Conservation (phyloP, 2,113 vertebrate species). For the Toxotes jaculatrix region DNA sequence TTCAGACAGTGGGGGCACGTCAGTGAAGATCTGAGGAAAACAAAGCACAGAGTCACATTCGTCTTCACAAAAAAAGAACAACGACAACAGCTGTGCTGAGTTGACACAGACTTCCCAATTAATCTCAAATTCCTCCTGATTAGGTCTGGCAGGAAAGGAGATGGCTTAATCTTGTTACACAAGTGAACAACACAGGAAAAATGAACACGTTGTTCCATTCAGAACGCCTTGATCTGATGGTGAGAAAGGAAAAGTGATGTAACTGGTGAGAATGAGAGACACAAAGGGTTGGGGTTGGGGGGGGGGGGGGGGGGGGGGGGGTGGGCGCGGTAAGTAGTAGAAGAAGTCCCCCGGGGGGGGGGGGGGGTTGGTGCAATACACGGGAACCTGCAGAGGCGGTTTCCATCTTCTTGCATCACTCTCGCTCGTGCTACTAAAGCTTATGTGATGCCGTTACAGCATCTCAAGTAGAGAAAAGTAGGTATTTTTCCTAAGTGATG, state of each 20-base stretch:
- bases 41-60: neutral
- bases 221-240: slow-evolving; percentile 57
- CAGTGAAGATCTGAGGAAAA: slow-evolving; percentile 89
- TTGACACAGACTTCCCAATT: slow-evolving; percentile 19
- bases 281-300: neutral
- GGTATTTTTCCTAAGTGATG: slow-evolving; percentile 4
- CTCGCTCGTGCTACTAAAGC: slow-evolving; percentile 27
- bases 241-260: slow-evolving; percentile 54
- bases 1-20: slow-evolving; percentile 96
- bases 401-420: slow-evolving; percentile 77
- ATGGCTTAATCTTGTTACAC: slow-evolving; percentile 42
- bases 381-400: slow-evolving; percentile 36
- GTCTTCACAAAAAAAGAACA: neutral
- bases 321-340: slow-evolving; percentile 12
- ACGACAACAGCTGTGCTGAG: neutral
- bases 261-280: slow-evolving; percentile 50
- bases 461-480: neutral
- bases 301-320: neutral
- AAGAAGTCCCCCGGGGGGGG: slow-evolving; percentile 31
- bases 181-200: slow-evolving; percentile 32
- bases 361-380: neutral
- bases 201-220: slow-evolving; percentile 34
- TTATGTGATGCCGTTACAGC: slow-evolving; percentile 34
- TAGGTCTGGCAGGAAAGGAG: slow-evolving; percentile 29
- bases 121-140: slow-evolving; percentile 36